Evolutionary conservation across 2,797 vertebrate species (phyloP).

Genomic region (Gymnothorax javanicus): DNA sequence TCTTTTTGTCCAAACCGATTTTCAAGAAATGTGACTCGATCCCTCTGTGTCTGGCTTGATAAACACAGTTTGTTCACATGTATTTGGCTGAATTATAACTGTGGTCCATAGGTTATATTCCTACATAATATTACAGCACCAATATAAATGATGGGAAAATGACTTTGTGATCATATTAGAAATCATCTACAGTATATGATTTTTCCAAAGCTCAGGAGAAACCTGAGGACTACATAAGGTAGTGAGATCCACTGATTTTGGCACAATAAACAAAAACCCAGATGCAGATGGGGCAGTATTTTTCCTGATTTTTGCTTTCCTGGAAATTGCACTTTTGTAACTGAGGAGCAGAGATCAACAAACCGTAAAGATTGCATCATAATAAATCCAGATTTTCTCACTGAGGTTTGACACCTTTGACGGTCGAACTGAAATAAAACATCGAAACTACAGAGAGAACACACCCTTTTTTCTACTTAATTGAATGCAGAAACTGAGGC

Average conservation of each 20-base stretch:
- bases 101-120: not conserved
- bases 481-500: not conserved
- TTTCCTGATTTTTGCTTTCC: constrained; percentile 4
- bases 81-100: not conserved
- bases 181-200: constrained; percentile 6
- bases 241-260: constrained; percentile 13
- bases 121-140: constrained; percentile 6
- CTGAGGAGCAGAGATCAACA: not conserved
- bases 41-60: not conserved
- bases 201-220: constrained; percentile 16
- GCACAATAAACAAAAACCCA: constrained; percentile 8
- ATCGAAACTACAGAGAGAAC: not conserved
- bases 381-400: constrained; percentile 14
- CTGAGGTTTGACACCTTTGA: not conserved
- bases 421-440: not conserved
- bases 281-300: not conserved
- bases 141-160: constrained; percentile 13
- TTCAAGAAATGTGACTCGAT: not conserved
- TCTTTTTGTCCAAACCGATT: not conserved
- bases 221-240: not conserved
- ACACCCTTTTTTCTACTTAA: not conserved
- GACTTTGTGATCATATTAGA: not conserved
- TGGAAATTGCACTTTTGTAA: constrained; percentile 32
- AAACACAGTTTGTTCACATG: not conserved
- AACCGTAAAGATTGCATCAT: constrained; percentile 7